These are phyloP conservation scores for Etia nguti DNA, from an alignment of 2,113 vertebrate genomes.

Conservation along the genomic window DNA sequence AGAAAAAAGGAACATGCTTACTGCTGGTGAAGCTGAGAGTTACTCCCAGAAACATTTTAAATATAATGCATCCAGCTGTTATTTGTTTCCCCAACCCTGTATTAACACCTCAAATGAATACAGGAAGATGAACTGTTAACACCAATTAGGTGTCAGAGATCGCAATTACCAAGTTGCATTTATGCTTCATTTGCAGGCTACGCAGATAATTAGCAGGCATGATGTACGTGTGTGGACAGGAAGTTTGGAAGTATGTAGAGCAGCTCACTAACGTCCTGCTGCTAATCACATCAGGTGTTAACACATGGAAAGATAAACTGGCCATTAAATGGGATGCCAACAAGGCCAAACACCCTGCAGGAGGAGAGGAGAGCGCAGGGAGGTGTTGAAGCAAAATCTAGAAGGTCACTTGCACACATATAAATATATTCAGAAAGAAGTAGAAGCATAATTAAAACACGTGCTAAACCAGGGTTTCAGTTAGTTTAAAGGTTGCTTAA, in stretches of 20 bases:
- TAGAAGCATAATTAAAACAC: neutral
- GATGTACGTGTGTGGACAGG: conserved; percentile 2
- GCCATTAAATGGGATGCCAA: neutral
- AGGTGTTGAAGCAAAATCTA: conserved; percentile 4
- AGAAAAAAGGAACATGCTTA: neutral
- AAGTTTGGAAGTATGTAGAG: neutral
- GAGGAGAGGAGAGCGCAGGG: neutral
- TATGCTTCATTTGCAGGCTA: neutral
- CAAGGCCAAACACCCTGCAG: neutral
- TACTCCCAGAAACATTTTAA: neutral
- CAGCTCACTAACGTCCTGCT: neutral
- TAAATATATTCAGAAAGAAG: neutral
- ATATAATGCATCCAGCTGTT: neutral
- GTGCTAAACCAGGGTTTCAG: neutral
- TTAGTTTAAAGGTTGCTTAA: neutral
- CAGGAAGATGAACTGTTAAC: neutral
- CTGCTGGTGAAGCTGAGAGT: neutral
- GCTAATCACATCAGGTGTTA: conserved; percentile 21
- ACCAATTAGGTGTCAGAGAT: neutral
- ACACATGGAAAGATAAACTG: neutral
- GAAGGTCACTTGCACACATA: neutral
- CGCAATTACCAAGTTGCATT: neutral
- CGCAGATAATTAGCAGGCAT: neutral
- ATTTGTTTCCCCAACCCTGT: neutral
- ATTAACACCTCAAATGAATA: neutral